Evolutionary conservation across 2,797 vertebrate species (phyloP).

Genomic region (Sternotherus odoratus): DNA sequence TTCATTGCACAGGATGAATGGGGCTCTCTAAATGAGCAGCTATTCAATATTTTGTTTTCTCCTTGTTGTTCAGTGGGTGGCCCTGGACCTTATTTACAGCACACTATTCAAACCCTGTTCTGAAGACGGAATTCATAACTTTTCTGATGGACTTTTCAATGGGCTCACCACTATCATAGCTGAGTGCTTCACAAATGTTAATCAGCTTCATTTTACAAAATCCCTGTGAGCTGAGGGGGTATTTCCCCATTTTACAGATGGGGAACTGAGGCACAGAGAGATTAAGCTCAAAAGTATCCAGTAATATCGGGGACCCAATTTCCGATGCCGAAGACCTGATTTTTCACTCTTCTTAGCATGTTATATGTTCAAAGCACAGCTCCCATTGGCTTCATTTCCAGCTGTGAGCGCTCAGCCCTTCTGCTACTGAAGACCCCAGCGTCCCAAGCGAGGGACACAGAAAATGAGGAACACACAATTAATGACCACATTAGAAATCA

Average conservation of each 20-base stretch:
- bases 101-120: constrained; percentile 22
- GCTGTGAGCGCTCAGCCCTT: background rate
- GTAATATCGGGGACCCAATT: background rate
- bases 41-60: constrained; percentile 51
- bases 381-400: constrained; percentile 22
- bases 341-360: background rate
- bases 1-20: background rate
- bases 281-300: background rate
- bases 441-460: constrained; percentile 14
- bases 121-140: constrained; percentile 49
- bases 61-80: constrained; percentile 39
- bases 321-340: background rate
- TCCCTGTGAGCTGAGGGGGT: background rate
- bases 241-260: background rate
- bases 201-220: background rate
- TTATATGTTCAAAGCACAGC: background rate
- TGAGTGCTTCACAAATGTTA: background rate
- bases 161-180: constrained; percentile 16
- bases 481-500: constrained; percentile 32
- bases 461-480: constrained; percentile 48
- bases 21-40: constrained; percentile 62
- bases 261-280: background rate
- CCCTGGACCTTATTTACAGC: constrained; percentile 48
- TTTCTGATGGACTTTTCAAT: background rate
- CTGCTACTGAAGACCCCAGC: background rate